Percentiles rank a stretch among this genome's conserved stretches.
Conservation (phyloP, 1,140 invertebrate species). For the Hypsibius dujardini region DNA sequence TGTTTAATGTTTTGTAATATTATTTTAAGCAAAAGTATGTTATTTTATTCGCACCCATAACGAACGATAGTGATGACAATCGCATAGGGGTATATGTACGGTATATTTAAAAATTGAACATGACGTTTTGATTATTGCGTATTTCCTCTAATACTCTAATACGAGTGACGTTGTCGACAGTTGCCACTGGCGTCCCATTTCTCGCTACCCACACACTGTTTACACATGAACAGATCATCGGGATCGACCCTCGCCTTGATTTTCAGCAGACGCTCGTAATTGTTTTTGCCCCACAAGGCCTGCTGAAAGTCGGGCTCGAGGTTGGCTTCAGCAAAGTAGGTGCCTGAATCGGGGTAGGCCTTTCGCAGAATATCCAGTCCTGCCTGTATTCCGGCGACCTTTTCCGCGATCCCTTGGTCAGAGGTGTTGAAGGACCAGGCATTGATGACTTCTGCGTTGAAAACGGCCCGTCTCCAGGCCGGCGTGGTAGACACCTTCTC, state of each 20-base stretch:
- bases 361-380: neutral
- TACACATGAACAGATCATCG: conserved; percentile 23
- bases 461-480: neutral
- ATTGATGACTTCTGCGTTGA: neutral
- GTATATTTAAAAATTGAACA: no score
- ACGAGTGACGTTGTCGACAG: neutral
- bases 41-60: no score
- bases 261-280: conserved; percentile 20
- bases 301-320: conserved; percentile 19
- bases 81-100: no score
- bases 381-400: neutral
- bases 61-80: no score
- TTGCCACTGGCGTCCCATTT: neutral
- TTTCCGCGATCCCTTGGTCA: neutral
- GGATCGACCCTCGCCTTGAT: conserved; percentile 23
- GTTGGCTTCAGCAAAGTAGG: neutral
- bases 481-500: neutral
- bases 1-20: no score
- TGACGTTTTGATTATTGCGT: no score
- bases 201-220: conserved; percentile 24
- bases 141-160: no score
- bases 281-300: conserved; percentile 24
- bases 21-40: no score
- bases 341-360: neutral
- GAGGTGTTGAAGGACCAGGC: neutral